Conservation (phyloP, 2,113 vertebrate genomes). For the Oxyruncus cristatus region DNA sequence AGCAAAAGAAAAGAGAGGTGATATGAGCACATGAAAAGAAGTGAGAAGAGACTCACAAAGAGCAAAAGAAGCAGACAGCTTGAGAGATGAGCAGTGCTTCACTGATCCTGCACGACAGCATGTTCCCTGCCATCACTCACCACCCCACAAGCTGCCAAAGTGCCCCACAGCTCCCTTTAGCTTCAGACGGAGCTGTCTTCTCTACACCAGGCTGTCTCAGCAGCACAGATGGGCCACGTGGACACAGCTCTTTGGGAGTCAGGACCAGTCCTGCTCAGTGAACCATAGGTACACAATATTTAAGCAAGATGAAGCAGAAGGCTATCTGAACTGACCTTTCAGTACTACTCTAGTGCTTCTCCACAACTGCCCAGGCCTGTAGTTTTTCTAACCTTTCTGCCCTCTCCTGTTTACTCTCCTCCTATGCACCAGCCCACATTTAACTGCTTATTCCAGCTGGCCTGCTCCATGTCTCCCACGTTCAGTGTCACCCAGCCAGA, state of each 20-base stretch:
- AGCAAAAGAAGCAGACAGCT: conserved; percentile 3
- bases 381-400: neutral
- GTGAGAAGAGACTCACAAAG: conserved; percentile 31
- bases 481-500: neutral
- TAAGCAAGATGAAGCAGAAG: neutral
- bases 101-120: neutral
- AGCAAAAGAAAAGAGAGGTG: conserved; percentile 23
- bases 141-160: neutral
- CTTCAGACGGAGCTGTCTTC: neutral
- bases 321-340: neutral
- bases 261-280: rapidly evolving
- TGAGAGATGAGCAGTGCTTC: conserved; percentile 1
- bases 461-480: neutral
- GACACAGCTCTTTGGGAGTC: neutral
- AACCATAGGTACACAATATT: neutral
- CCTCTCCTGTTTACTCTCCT: neutral
- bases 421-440: neutral
- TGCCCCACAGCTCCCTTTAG: neutral
- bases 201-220: neutral
- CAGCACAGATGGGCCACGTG: neutral
- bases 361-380: neutral
- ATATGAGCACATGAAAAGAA: neutral
- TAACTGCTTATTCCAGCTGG: neutral
- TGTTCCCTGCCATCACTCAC: conserved; percentile 37
- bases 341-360: neutral